These are phyloP conservation scores for Brachyopa scutellaris DNA, from an alignment of 2,888 invertebrate genomes.

Conservation along the genomic window DNA sequence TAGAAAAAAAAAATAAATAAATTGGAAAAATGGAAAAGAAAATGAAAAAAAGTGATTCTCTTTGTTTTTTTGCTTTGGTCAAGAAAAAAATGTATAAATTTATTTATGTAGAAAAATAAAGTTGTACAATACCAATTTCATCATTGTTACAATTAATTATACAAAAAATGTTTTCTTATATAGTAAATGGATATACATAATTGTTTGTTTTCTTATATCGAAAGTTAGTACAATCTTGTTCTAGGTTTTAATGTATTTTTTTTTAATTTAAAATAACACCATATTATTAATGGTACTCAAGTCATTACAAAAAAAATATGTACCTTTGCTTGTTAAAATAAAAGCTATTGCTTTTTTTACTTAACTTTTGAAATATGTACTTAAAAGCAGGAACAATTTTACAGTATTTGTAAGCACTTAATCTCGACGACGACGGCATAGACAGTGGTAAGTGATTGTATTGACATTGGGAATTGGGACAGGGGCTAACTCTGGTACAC, in stretches of 20 bases:
- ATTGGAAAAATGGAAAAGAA: constrained; percentile 1
- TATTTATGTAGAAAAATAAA: constrained; percentile 72
- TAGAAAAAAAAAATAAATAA: not conserved
- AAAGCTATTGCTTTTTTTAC: not conserved
- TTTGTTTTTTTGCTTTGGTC: constrained; percentile 49
- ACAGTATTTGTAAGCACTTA: constrained; percentile 44
- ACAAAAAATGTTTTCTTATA: constrained; percentile 27
- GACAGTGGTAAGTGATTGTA: constrained; percentile 8
- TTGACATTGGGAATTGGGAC: too few species aligned
- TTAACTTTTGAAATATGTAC: constrained; percentile 30
- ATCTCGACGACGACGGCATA: not conserved
- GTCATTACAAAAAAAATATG: constrained; percentile 26
- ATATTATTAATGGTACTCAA: constrained; percentile 65
- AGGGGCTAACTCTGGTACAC: too few species aligned
- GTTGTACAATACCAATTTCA: constrained; percentile 64
- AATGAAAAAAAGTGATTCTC: constrained; percentile 27
- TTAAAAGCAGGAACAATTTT: constrained; percentile 70
- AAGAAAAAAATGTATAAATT: constrained; percentile 59
- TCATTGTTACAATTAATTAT: constrained; percentile 14
- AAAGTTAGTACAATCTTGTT: constrained; percentile 7
- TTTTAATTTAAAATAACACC: constrained; percentile 49
- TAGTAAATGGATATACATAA: constrained; percentile 13
- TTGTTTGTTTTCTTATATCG: not conserved
- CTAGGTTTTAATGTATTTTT: not conserved
- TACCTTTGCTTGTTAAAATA: not conserved